A percentile compares a stretch with the other conserved stretches of the same genome.
Conservation (phyloP, 2,113 vertebrate genomes). For the Mirounga angustirostris region DNA sequence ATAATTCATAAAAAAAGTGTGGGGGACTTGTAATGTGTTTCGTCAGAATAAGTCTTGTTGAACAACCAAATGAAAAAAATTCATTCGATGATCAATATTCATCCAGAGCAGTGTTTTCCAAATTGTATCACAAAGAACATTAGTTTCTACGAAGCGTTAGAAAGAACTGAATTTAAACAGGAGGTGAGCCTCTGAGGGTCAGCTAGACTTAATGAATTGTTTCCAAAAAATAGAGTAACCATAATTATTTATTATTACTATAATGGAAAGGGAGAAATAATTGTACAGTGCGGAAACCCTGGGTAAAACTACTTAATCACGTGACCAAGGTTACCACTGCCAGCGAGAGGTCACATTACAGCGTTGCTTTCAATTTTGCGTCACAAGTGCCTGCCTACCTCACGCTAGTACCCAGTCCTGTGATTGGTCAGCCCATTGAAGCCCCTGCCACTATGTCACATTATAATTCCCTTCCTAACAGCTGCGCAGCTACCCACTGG, state of each 20-base stretch:
- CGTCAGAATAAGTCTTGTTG: not conserved
- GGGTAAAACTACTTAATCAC: not conserved
- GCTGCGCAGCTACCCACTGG: rapidly evolving
- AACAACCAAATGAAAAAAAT: not conserved
- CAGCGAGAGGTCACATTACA: not conserved
- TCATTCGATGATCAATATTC: not conserved
- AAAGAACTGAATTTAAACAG: not conserved
- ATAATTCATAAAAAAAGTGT: not conserved
- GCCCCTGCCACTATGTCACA: not conserved
- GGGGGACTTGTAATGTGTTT: not conserved
- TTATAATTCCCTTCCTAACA: rapidly evolving
- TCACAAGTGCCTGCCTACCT: not conserved
- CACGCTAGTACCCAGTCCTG: not conserved
- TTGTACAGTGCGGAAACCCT: not conserved
- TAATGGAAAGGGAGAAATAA: not conserved
- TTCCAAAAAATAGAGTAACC: not conserved
- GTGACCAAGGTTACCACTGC: not conserved
- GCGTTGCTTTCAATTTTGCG: not conserved
- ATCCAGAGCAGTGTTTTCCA: not conserved
- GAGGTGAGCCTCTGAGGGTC: not conserved
- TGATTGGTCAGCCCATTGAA: conserved; percentile 19
- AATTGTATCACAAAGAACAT: not conserved
- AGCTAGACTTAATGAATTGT: not conserved
- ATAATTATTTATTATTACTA: not conserved
- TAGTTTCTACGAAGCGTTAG: not conserved